Conservation (phyloP, 2,113 vertebrate genomes). For the Oreotrochilus melanogaster region DNA sequence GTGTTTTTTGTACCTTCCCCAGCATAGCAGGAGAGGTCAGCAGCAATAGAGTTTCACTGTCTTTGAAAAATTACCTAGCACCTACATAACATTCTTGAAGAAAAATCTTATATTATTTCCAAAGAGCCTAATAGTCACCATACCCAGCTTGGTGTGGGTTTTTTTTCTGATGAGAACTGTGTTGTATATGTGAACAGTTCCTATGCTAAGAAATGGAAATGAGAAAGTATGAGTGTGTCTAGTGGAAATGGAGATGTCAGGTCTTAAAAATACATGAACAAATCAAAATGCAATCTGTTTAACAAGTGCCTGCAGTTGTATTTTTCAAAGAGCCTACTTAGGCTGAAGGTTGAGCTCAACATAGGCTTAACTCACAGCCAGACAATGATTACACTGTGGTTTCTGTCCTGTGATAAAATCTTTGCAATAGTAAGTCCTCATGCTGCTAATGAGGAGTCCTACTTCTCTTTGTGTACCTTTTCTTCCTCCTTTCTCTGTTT, state of each 20-base stretch:
- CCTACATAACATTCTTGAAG: neutral
- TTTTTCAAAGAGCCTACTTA: slow-evolving; percentile 44
- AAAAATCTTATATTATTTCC: neutral
- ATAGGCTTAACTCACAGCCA: neutral
- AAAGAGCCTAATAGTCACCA: neutral
- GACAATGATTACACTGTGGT: neutral
- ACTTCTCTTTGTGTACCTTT: neutral
- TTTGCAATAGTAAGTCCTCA: neutral
- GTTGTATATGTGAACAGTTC: neutral
- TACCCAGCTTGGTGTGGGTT: rapidly evolving
- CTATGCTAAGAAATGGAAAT: neutral
- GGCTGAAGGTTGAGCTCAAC: neutral
- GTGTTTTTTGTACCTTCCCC: neutral
- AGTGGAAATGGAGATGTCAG: neutral
- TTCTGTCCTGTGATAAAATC: slow-evolving; percentile 15
- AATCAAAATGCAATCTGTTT: slow-evolving; percentile 17
- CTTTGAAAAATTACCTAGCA: neutral
- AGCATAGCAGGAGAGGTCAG: rapidly evolving
- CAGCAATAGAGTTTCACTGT: neutral
- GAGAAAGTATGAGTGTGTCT: neutral
- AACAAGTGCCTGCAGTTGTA: neutral
- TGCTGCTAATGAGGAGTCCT: neutral
- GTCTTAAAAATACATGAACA: neutral
- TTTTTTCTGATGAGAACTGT: neutral
- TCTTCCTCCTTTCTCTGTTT: neutral